Base-by-base conservation (phyloP, 2,113 vertebrate species). In the Carettochelys insculpta region DNA sequence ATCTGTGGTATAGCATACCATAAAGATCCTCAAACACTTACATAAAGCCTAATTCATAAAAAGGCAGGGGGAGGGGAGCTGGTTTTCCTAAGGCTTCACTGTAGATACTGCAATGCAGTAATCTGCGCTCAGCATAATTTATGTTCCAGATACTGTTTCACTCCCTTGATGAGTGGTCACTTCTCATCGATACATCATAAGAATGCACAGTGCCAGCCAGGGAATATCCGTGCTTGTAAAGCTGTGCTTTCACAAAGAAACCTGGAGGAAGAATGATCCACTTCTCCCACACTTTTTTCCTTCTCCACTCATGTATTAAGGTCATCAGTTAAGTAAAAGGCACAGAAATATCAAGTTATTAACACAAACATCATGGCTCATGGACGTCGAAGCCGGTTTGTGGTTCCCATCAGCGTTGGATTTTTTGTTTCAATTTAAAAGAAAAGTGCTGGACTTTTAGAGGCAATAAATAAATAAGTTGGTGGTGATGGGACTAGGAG, bases 311-410 rank as follows among this genome's bases (percentile, higher is more conserved):
- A 79, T 86, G 47, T 79, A 83, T 96, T 88, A 92, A 94, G 82
- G 82, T 93, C 77, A 85, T 92, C 77, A 92, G 51, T 78, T 96
- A 97, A 97, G 92, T 94, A 86, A 95, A 94, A 52, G 43, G 41
- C 85, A 93, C 29, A 92, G 48, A 93, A 94, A 88, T 90, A 83
- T 90, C 68, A 94, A 92, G 22, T 89, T 95, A 92, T 95, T 96
- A 92, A 20, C 82, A 94, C 41, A 94, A 93, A 85, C 85, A 80
- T 82, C 86, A 97, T 96, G 78, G 50, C 13, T 87, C 58, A 68
- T 0, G 12, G 92, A 87, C 48, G 65, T n/a, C 76, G 77, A 96
- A 96, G 90, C 54, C 17, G 10, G 81, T 90, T 56, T 91, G 48
- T 71, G 29, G 92, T 93, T 94, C 6, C 34, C 56, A 88, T 86